A percentile compares a stretch with the other conserved stretches of the same genome.
These are phyloP conservation scores for Orthosia incerta DNA, from an alignment of 2,888 invertebrate genomes.

Conservation along the genomic window DNA sequence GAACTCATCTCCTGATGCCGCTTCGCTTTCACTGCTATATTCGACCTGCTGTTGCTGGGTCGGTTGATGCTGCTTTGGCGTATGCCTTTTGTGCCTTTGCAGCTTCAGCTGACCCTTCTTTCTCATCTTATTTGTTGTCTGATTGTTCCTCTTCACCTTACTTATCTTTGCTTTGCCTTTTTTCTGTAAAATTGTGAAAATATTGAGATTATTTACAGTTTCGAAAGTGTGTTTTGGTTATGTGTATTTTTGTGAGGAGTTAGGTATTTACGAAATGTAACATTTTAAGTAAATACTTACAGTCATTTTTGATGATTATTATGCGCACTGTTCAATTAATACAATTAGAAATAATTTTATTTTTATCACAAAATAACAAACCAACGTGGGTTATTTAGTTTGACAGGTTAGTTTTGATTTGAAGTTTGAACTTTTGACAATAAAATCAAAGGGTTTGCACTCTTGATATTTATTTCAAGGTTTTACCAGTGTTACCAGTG, in stretches of 20 bases:
- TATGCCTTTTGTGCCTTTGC: slow-evolving; percentile 84
- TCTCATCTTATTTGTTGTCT: slow-evolving; percentile 90
- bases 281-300: slow-evolving; percentile 73
- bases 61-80: slow-evolving; percentile 81
- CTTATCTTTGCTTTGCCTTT: slow-evolving; percentile 90
- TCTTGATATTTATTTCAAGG: neutral
- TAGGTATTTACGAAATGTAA: neutral
- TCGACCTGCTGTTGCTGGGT: slow-evolving; percentile 74
- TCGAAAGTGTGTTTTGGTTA: slow-evolving; percentile 46
- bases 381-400: slow-evolving; percentile 62
- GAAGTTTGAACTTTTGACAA: slow-evolving; percentile 32
- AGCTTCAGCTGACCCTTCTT: slow-evolving; percentile 89
- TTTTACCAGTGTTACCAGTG: neutral
- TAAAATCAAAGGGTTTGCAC: neutral
- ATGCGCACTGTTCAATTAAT: slow-evolving; percentile 1
- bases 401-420: slow-evolving; percentile 28
- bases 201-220: slow-evolving; percentile 4
- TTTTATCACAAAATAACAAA: slow-evolving; percentile 55
- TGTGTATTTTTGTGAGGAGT: slow-evolving; percentile 7
- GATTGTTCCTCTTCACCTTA: slow-evolving; percentile 90
- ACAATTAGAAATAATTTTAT: neutral
- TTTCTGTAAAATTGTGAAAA: slow-evolving; percentile 81
- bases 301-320: slow-evolving; percentile 74
- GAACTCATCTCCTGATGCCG: slow-evolving; percentile 89
- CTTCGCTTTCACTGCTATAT: slow-evolving; percentile 87